Conservation (phyloP, 2,113 vertebrate genomes). For the Chionis minor region DNA sequence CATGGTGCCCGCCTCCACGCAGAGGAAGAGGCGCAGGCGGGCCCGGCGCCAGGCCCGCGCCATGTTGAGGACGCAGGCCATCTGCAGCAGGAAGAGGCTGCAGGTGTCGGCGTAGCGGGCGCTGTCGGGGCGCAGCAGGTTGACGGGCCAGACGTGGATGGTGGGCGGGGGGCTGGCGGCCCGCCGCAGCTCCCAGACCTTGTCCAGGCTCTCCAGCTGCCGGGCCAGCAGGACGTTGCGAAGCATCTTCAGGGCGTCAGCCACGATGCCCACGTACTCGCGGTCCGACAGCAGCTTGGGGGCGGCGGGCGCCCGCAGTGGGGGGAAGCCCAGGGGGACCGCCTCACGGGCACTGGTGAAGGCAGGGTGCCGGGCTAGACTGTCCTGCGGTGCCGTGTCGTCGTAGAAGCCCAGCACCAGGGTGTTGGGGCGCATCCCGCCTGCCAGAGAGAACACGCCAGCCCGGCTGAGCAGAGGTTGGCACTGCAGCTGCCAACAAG, state of each 20-base stretch:
- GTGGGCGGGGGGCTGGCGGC: slow-evolving; percentile 42
- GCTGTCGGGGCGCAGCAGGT: slow-evolving; percentile 87
- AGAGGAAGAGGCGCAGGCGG: slow-evolving; percentile 86
- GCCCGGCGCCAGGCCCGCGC: slow-evolving; percentile 83
- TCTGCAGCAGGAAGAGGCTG: slow-evolving; percentile 91
- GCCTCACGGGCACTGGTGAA: neutral
- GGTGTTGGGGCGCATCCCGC: slow-evolving; percentile 92
- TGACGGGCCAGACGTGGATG: slow-evolving; percentile 90
- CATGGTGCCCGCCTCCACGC: slow-evolving; percentile 83
- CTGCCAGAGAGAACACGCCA: slow-evolving; percentile 27
- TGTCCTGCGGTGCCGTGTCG: slow-evolving; percentile 71
- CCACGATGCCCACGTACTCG: slow-evolving; percentile 87
- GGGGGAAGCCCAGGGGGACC: slow-evolving; percentile 73
- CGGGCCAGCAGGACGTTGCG: slow-evolving; percentile 88
- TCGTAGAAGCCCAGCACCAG: slow-evolving; percentile 90
- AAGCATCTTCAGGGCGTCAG: slow-evolving; percentile 89
- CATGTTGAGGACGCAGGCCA: slow-evolving; percentile 91
- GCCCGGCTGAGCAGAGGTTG: neutral
- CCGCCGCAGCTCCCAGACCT: slow-evolving; percentile 58
- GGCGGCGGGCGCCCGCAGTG: slow-evolving; percentile 20
- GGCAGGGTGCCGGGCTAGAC: slow-evolving; percentile 66
- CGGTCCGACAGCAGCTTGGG: slow-evolving; percentile 71
- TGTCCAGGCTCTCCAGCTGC: slow-evolving; percentile 82
- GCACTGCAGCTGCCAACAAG: neutral
- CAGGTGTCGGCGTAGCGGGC: slow-evolving; percentile 88